Percentiles rank a stretch among this genome's conserved stretches.
These are phyloP conservation scores for Hydra vulgaris DNA, from an alignment of 30 jellyfish, hydroid and myxozoan species.

Conservation along the genomic window DNA sequence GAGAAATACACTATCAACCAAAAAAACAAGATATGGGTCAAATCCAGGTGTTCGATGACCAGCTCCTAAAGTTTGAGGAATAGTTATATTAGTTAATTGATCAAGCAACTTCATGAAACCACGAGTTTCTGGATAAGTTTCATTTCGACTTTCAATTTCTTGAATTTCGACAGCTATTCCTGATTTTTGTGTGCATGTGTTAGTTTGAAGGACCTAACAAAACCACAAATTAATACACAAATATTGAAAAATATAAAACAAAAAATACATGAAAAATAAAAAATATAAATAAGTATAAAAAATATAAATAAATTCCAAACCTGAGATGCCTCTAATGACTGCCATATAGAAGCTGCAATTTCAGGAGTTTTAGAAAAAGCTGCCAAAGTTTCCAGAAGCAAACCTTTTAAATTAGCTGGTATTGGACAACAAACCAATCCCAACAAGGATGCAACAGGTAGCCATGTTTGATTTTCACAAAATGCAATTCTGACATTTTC, in stretches of 20 bases:
- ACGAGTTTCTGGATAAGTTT: slow-evolving; percentile 69
- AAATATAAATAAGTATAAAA: not conserved
- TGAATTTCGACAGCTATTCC: slow-evolving; percentile 71
- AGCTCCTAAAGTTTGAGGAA: slow-evolving; percentile 91
- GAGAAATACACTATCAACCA: slow-evolving; percentile 59
- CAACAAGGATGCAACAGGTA: slow-evolving; percentile 78
- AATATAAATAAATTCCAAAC: slow-evolving; percentile 7
- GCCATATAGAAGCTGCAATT: slow-evolving; percentile 77
- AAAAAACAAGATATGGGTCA: slow-evolving; percentile 64
- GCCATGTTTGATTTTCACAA: slow-evolving; percentile 87
- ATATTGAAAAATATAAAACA: not conserved
- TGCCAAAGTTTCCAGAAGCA: slow-evolving; percentile 61
- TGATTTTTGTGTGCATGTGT: slow-evolving; percentile 11
- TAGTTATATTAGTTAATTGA: slow-evolving; percentile 42
- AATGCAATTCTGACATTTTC: slow-evolving; percentile 78
- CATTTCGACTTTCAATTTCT: slow-evolving; percentile 82
- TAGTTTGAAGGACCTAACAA: slow-evolving; percentile 27
- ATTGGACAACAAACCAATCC: slow-evolving; percentile 88
- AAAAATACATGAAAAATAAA: too few species aligned
- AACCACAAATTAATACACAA: not conserved
- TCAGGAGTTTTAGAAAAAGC: slow-evolving; percentile 84
- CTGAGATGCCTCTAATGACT: slow-evolving; percentile 89
- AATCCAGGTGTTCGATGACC: slow-evolving; percentile 91
- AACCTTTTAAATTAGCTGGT: slow-evolving; percentile 63
- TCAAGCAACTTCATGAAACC: slow-evolving; percentile 57